These are phyloP conservation scores for Dufourea novaeangliae DNA, from an alignment of 1,140 invertebrate genomes.

Conservation along the genomic window DNA sequence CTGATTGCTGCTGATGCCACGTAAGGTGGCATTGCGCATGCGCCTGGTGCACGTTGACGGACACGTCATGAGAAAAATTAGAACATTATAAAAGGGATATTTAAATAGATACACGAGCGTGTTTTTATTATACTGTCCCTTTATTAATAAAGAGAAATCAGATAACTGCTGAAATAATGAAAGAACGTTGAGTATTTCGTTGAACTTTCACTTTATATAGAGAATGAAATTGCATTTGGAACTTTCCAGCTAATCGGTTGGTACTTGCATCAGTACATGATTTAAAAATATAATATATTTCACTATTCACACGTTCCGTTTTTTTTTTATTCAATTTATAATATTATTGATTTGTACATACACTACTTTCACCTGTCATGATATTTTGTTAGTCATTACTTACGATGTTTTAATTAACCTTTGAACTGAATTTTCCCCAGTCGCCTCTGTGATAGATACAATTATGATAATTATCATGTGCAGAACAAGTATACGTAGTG, in stretches of 20 bases:
- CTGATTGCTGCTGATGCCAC: constrained; percentile 82
- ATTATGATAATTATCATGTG: too few species aligned
- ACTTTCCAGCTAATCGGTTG: constrained; percentile 27
- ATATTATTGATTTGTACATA: too few species aligned
- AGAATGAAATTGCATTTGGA: not conserved
- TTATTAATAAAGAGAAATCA: constrained; percentile 5
- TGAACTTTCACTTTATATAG: not conserved
- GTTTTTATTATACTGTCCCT: not conserved
- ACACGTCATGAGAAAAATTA: constrained; percentile 75
- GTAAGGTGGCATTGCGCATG: constrained; percentile 84
- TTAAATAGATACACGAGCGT: not conserved
- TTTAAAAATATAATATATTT: constrained; percentile 22
- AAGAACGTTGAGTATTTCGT: not conserved
- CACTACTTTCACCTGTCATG: too few species aligned
- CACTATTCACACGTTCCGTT: too few species aligned
- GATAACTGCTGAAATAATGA: not conserved
- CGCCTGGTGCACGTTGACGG: constrained; percentile 70
- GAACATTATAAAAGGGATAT: constrained; percentile 30
- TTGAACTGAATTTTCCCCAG: too few species aligned
- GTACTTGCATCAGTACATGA: not conserved
- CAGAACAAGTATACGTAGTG: too few species aligned
- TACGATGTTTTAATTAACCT: too few species aligned
- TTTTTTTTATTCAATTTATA: too few species aligned
- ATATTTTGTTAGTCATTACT: too few species aligned
- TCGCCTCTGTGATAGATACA: too few species aligned